Conservation (phyloP, 2,113 vertebrate species). For the Oncorhynchus kisutch region DNA sequence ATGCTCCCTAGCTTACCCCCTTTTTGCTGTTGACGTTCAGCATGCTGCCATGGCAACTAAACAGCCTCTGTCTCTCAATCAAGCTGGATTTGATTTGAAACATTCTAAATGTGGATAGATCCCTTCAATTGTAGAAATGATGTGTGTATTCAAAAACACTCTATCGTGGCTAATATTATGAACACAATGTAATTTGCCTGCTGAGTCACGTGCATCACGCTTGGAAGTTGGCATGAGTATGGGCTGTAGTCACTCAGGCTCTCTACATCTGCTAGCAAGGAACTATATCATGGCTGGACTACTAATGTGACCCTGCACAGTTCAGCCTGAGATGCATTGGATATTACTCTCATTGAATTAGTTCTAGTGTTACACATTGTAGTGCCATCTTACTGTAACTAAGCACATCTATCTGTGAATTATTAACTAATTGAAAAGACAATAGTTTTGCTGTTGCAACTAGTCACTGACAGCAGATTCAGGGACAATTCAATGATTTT, state of each 20-base stretch:
- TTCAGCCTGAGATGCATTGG: background rate
- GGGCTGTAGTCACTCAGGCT: background rate
- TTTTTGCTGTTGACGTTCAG: no score
- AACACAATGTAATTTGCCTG: background rate
- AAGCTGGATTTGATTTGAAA: slow-evolving; percentile 7
- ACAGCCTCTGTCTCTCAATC: background rate
- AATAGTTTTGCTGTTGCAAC: no score
- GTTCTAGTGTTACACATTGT: background rate
- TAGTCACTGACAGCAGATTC: background rate
- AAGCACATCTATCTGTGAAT: background rate
- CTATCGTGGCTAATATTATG: no score
- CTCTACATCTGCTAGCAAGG: background rate
- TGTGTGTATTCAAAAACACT: background rate
- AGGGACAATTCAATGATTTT: background rate
- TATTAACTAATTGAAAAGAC: no score
- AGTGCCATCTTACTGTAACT: no score
- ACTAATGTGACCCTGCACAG: background rate
- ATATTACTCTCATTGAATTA: background rate
- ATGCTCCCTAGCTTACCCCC: background rate
- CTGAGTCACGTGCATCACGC: background rate
- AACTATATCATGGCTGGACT: background rate
- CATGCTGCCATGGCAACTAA: slow-evolving; percentile 22
- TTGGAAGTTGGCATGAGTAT: background rate
- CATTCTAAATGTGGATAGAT: background rate
- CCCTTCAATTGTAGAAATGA: background rate